Percentiles rank a stretch among this genome's conserved stretches.
Conservation (phyloP, 2,113 vertebrate species). For the Tylochromis polylepis region DNA sequence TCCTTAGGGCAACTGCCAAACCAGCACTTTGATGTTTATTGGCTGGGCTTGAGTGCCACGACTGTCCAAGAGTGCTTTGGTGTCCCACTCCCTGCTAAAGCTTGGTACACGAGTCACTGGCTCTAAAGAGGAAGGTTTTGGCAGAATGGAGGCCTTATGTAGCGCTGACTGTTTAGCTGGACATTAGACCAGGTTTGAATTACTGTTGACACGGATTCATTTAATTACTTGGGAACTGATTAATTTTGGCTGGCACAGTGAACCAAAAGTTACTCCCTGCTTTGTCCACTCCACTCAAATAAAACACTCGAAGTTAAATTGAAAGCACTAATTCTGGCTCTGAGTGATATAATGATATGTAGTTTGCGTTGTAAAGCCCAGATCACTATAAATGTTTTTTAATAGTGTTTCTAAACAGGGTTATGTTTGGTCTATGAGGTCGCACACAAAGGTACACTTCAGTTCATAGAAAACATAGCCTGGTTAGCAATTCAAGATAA, state of each 20-base stretch:
- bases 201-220: slow-evolving; percentile 51
- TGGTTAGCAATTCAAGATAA: neutral
- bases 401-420: neutral
- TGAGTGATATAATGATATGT: neutral
- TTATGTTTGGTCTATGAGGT: neutral
- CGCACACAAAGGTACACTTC: neutral
- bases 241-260: slow-evolving; percentile 21
- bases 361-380: neutral
- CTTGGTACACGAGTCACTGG: slow-evolving; percentile 10
- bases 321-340: neutral
- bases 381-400: neutral
- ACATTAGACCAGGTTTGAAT: slow-evolving; percentile 15
- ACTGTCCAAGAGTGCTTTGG: slow-evolving; percentile 40
- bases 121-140: slow-evolving; percentile 31
- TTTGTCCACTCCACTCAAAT: slow-evolving; percentile 24
- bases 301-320: slow-evolving; percentile 32
- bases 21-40: slow-evolving; percentile 52
- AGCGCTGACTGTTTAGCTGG: slow-evolving; percentile 7
- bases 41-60: neutral
- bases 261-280: slow-evolving; percentile 10
- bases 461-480: neutral
- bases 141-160: slow-evolving; percentile 28
- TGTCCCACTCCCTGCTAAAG: slow-evolving; percentile 20
- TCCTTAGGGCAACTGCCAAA: slow-evolving; percentile 48
- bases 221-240: slow-evolving; percentile 41